Evolutionary conservation across 1,140 invertebrate genomes (phyloP), one percentile per base, ranked within the genome.

Genomic region (Uloborus diversus): DNA sequence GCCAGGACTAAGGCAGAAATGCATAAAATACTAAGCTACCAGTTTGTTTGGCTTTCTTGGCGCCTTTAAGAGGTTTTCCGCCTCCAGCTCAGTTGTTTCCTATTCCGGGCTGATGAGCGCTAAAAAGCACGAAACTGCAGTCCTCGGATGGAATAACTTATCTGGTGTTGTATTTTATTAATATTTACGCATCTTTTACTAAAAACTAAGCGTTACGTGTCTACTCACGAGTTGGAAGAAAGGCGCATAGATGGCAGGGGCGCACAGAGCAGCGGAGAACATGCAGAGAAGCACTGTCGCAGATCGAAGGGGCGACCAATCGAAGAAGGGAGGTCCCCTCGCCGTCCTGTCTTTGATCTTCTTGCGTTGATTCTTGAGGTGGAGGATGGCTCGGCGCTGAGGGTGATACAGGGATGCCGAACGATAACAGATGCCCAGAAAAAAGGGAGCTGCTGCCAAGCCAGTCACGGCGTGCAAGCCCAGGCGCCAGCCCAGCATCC

Each of bases 351-450:
- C 83, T 85, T 87, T 85, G 28, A 89, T 85, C 82, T 94, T 95
- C 62, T 93, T 88, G 84, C 95, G 94, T 86, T 96, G 94, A 85
- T 94, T 95, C 86, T 96, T 96, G 70, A 96, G 90, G 85, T 96
- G 94, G 20, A 96, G 88, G 82, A 96, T 96, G 32, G 94, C 94
- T 56, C 94, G 89, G 78, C 94, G 86, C 85, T 96, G 94, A 0
- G 94, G 94, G 86, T 96, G 94, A 84, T 96, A 96, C 0, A 96
- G 88, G 0, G 94, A 95, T 0, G 94, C 94, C 9, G 94, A 95
- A 20, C 95, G 90, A 85, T 96, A 96, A 87, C 94, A 94, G 2
- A 93, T 94, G 25, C 94, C 94, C 3, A 96, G 88, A 82, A 96
- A 91, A 85, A 96, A 96, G 1, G 93, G 94, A 7, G 93, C 87